Evolutionary conservation across 2,113 vertebrate genomes (phyloP).

Genomic region (Pleuronectes platessa): DNA sequence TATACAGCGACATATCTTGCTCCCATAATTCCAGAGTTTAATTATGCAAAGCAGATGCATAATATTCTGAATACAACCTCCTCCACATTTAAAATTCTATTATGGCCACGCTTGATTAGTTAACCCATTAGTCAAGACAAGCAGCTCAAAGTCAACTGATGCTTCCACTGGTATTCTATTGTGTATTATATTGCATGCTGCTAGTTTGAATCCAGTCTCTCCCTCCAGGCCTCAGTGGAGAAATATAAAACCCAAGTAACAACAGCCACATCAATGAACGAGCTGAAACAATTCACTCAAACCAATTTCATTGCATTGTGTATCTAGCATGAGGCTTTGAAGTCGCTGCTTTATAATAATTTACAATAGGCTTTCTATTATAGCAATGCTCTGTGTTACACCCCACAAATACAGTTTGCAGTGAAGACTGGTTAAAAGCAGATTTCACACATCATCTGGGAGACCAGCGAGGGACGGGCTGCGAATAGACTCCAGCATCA

Average conservation of each 20-base stretch:
- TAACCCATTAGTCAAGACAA: constrained; percentile 54
- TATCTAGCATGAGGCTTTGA: constrained; percentile 62
- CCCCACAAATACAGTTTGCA: constrained; percentile 14
- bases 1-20: background rate
- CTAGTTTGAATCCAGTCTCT: constrained; percentile 1
- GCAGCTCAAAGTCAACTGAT: constrained; percentile 24
- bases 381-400: background rate
- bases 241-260: constrained; percentile 15
- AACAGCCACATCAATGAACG: constrained; percentile 36
- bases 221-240: constrained; percentile 41
- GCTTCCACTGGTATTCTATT: constrained; percentile 8
- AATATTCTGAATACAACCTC: constrained; percentile 29
- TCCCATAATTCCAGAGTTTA: constrained; percentile 2
- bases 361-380: constrained; percentile 4
- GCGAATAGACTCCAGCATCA: constrained; percentile 53
- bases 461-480: constrained; percentile 29
- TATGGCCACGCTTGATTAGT: constrained; percentile 47
- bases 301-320: constrained; percentile 40
- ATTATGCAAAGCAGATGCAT: constrained; percentile 27
- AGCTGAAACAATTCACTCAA: constrained; percentile 36
- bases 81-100: constrained; percentile 37
- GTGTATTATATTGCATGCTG: background rate
- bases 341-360: constrained; percentile 40
- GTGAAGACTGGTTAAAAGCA: constrained; percentile 28
- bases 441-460: constrained; percentile 43